Evolutionary conservation across 2,113 vertebrate genomes (phyloP).

Genomic region (Pelmatolapia mariae): DNA sequence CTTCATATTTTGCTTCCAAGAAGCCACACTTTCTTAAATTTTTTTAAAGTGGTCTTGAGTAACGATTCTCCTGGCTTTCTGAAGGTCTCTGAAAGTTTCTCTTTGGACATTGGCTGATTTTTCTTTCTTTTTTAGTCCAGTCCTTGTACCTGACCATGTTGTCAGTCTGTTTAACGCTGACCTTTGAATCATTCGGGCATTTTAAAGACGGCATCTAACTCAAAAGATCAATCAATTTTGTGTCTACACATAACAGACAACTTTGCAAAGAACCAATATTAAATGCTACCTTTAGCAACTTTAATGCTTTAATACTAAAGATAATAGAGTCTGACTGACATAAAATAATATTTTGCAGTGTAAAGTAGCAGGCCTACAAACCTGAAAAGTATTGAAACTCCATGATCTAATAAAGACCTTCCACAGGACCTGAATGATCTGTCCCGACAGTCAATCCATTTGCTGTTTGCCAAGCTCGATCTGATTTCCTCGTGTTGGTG

Average conservation of each 20-base stretch:
- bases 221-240: background rate
- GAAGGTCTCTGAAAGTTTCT: background rate
- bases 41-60: background rate
- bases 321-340: background rate
- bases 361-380: background rate
- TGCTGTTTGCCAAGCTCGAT: background rate
- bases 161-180: background rate
- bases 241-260: background rate
- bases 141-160: background rate
- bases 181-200: background rate
- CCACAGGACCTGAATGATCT: background rate
- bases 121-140: background rate
- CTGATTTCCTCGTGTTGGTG: too few species aligned
- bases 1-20: background rate
- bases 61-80: background rate
- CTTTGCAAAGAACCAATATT: background rate
- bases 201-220: background rate
- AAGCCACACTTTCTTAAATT: background rate
- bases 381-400: background rate
- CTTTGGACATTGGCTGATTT: background rate
- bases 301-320: background rate
- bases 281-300: background rate
- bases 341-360: background rate
- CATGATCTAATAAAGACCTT: background rate
- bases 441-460: background rate